These are phyloP conservation scores for Dipodomys spectabilis DNA, from an alignment of 2,113 vertebrate genomes.

Conservation along the genomic window DNA sequence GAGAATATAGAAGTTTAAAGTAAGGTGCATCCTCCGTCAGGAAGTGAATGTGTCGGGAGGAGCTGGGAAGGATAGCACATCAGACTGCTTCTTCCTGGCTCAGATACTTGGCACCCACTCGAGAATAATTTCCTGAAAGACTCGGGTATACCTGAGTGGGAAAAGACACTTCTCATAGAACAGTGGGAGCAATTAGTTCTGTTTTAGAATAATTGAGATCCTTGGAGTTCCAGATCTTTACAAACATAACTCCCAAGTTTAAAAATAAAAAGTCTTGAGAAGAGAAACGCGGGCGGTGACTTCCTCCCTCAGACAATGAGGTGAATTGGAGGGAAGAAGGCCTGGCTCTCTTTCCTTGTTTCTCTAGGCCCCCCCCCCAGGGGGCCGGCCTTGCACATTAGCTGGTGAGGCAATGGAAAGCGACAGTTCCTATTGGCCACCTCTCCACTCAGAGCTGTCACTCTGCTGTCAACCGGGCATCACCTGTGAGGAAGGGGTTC, in stretches of 20 bases:
- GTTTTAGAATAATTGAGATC: conserved; percentile 5
- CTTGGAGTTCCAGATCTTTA: conserved; percentile 29
- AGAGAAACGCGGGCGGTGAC: background rate
- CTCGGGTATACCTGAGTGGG: background rate
- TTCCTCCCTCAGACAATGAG: background rate
- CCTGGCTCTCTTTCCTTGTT: too few relatives aligned
- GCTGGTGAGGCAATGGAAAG: background rate
- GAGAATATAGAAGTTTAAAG: too few relatives aligned
- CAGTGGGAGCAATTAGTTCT: conserved; percentile 19
- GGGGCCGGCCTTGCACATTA: too few relatives aligned
- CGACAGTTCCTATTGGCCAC: background rate
- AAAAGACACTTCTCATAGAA: background rate
- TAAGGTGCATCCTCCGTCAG: too few relatives aligned
- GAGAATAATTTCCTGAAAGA: background rate
- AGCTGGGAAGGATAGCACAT: background rate
- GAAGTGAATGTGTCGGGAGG: too few relatives aligned
- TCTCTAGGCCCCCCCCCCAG: too few relatives aligned
- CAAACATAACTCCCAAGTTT: background rate
- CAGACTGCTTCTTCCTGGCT: background rate
- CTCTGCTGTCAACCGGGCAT: background rate
- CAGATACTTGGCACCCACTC: background rate
- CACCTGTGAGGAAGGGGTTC: background rate
- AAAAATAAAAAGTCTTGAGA: conserved; percentile 12
- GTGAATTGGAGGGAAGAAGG: background rate
- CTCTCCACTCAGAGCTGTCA: background rate